Evolutionary conservation across 1,140 invertebrate species (phyloP).

Genomic region (Oncopodura yosiiana): DNA sequence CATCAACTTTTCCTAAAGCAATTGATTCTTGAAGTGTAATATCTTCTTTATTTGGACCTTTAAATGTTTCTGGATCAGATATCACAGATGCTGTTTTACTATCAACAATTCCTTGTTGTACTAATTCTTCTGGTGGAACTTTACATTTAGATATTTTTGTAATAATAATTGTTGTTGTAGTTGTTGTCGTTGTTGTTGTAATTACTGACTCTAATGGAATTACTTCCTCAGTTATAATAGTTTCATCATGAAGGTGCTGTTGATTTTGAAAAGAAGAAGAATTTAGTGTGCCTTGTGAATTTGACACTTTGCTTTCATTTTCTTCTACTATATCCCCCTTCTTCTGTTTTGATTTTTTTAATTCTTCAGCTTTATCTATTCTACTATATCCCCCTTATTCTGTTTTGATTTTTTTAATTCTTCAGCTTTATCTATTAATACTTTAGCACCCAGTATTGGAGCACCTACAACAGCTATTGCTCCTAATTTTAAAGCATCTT

Average conservation of each 20-base stretch:
- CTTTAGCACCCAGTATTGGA: constrained; percentile 54
- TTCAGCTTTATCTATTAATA: constrained; percentile 15
- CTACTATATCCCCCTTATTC: constrained; percentile 16
- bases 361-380: constrained; percentile 18
- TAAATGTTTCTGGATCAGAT: constrained; percentile 48
- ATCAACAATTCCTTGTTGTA: constrained; percentile 63
- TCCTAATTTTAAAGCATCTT: constrained; percentile 70
- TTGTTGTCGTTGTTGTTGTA: constrained; percentile 31
- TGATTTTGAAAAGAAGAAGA: background rate
- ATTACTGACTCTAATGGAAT: constrained; percentile 28
- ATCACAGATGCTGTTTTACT: constrained; percentile 58
- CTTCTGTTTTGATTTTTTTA: constrained; percentile 36
- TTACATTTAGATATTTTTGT: constrained; percentile 28
- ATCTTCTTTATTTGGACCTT: constrained; percentile 46
- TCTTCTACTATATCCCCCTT: constrained; percentile 11
- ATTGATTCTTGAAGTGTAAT: constrained; percentile 66
- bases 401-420: constrained; percentile 38
- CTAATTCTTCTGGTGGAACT: constrained; percentile 52
- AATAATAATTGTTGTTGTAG: constrained; percentile 30
- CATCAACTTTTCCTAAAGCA: constrained; percentile 60
- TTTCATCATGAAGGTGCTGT: background rate
- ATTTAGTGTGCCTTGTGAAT: background rate
- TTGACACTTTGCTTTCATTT: background rate
- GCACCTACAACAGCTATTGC: constrained; percentile 60
- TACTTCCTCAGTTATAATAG: constrained; percentile 25